These are phyloP conservation scores for Drosophila cracens DNA, from an alignment of 2,888 invertebrate genomes.

Conservation along the genomic window DNA sequence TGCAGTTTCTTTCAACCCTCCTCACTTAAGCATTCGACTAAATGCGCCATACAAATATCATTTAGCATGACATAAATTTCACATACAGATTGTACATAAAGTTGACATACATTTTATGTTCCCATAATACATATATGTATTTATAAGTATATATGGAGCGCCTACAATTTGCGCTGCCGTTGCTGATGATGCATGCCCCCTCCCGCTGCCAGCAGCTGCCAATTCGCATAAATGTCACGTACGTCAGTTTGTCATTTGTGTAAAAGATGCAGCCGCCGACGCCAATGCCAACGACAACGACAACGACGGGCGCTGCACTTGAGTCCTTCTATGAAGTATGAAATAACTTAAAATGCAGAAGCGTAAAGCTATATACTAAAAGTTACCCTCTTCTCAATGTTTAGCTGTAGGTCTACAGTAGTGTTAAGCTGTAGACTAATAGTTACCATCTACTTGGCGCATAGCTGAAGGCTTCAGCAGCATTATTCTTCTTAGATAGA, in stretches of 20 bases:
- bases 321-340: slow-evolving; percentile 39
- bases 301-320: slow-evolving; percentile 56
- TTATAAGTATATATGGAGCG: slow-evolving; percentile 26
- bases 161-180: slow-evolving; percentile 41
- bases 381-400: slow-evolving; percentile 6
- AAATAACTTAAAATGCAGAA: not conserved
- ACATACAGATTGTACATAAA: slow-evolving; percentile 40
- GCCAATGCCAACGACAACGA: slow-evolving; percentile 33
- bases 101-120: slow-evolving; percentile 72
- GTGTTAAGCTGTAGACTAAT: not conserved
- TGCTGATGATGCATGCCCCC: slow-evolving; percentile 10
- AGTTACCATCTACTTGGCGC: not conserved
- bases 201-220: slow-evolving; percentile 64
- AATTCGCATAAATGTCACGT: slow-evolving; percentile 85
- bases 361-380: not conserved
- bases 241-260: slow-evolving; percentile 82
- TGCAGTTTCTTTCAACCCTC: slow-evolving; percentile 44
- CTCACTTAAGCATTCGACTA: slow-evolving; percentile 68
- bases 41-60: slow-evolving; percentile 74
- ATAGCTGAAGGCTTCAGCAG: not conserved
- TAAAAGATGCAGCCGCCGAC: slow-evolving; percentile 67
- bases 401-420: no score
- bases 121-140: slow-evolving; percentile 15
- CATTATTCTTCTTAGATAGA: not conserved
- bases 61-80: slow-evolving; percentile 73